A percentile compares a stretch with the other conserved stretches of the same genome.
Conservation (phyloP, 2,113 vertebrate species). For the Anarhynchus alexandrinus region DNA sequence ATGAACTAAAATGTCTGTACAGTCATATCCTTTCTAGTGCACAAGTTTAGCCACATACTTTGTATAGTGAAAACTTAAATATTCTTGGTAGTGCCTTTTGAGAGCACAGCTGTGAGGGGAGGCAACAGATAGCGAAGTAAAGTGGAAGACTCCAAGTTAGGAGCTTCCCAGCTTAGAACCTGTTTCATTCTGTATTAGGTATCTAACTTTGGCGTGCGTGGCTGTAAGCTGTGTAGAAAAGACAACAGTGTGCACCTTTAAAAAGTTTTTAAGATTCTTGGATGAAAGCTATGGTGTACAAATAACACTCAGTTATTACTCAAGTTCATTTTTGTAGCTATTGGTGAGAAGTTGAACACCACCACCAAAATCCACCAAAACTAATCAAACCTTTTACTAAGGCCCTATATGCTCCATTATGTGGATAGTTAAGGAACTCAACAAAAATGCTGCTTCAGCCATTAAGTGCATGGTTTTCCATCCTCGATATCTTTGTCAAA, state of each 20-base stretch:
- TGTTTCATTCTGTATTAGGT: background rate
- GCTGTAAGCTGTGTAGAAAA: background rate
- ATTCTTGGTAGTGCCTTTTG: background rate
- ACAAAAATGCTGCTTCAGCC: background rate
- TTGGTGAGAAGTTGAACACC: background rate
- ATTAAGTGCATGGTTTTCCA: background rate
- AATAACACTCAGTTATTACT: background rate
- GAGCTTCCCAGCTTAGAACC: background rate
- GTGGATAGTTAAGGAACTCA: background rate
- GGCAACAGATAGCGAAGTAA: background rate
- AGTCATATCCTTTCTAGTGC: background rate
- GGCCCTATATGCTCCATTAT: background rate
- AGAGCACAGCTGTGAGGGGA: background rate
- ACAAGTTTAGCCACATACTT: background rate
- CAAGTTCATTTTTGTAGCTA: background rate
- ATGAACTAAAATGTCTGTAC: background rate
- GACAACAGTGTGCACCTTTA: background rate
- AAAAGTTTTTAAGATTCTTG: background rate
- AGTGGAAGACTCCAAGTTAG: background rate
- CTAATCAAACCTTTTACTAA: background rate
- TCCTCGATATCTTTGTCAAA: background rate
- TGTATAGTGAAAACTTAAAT: background rate
- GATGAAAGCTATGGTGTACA: background rate
- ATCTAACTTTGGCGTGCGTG: background rate
- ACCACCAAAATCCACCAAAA: background rate